A percentile compares a stretch with the other conserved stretches of the same genome.
These are phyloP conservation scores for Echiichthys vipera DNA, from an alignment of 2,797 vertebrate species.

Conservation along the genomic window DNA sequence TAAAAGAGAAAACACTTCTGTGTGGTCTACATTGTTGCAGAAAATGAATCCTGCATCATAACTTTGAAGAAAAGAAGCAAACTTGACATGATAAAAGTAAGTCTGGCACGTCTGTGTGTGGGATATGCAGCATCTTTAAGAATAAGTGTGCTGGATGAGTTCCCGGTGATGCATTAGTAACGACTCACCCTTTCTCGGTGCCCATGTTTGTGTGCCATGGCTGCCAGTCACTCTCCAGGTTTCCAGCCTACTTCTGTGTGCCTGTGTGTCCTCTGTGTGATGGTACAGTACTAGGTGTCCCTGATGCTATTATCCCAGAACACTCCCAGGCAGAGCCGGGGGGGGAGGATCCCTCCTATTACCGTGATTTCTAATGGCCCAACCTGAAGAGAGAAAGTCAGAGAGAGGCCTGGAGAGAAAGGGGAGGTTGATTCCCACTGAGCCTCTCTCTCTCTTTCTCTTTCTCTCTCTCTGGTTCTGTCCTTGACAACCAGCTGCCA, in stretches of 20 bases:
- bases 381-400: conserved; percentile 64
- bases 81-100: conserved; percentile 24
- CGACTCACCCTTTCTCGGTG: conserved; percentile 79
- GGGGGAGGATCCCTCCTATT: conserved; percentile 81
- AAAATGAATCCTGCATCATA: neutral
- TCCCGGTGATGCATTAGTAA: conserved; percentile 46
- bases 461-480: conserved; percentile 38
- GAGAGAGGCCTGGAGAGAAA: conserved; percentile 49
- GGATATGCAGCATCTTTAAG: conserved; percentile 31
- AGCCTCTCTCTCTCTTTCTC: conserved; percentile 26
- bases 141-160: conserved; percentile 14
- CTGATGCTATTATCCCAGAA: conserved; percentile 82
- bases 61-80: conserved; percentile 26
- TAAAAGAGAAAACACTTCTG: conserved; percentile 5
- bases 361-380: conserved; percentile 77
- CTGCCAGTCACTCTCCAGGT: conserved; percentile 58
- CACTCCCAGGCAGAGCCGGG: conserved; percentile 80
- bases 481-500: conserved; percentile 64
- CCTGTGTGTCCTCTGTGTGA: conserved; percentile 75
- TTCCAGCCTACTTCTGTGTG: conserved; percentile 64
- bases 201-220: conserved; percentile 79
- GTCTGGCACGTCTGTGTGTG: conserved; percentile 21
- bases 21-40: neutral
- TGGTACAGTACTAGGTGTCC: conserved; percentile 76
- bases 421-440: conserved; percentile 48